These are phyloP conservation scores for Crypturellus tataupa DNA, from an alignment of 2,797 vertebrate species.

Conservation along the genomic window DNA sequence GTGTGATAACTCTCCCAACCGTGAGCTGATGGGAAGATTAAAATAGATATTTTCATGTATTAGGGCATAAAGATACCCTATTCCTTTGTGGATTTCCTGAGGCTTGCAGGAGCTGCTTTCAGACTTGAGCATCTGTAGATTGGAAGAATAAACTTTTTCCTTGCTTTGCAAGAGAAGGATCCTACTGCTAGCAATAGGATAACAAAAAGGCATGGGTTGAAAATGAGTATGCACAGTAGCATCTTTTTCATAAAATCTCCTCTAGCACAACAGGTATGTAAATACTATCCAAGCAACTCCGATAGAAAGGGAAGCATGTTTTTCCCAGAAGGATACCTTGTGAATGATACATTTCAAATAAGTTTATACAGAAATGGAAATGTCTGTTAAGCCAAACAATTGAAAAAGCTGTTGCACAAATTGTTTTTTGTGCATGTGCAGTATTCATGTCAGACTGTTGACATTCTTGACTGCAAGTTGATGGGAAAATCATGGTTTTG, in stretches of 20 bases:
- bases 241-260: neutral
- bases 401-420: constrained; percentile 46
- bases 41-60: too few species aligned
- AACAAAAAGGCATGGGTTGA: neutral
- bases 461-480: constrained; percentile 4
- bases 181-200: neutral
- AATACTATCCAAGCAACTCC: neutral
- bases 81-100: neutral
- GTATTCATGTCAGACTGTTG: constrained; percentile 34
- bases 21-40: too few species aligned
- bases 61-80: fast-evolving
- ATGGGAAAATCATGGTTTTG: constrained; percentile 58
- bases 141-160: neutral
- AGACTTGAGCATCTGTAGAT: neutral
- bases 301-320: fast-evolving
- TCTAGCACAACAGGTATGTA: neutral
- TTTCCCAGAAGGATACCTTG: neutral
- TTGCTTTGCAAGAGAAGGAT: neutral
- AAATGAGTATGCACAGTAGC: neutral
- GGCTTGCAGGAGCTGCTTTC: neutral
- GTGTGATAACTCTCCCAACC: neutral
- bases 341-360: neutral
- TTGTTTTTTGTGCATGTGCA: constrained; percentile 38
- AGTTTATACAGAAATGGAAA: neutral
- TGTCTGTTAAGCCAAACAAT: neutral